phyloP scores from a whole-genome alignment of 2,888 invertebrate species.

The Lycaena phlaeas region DNA sequence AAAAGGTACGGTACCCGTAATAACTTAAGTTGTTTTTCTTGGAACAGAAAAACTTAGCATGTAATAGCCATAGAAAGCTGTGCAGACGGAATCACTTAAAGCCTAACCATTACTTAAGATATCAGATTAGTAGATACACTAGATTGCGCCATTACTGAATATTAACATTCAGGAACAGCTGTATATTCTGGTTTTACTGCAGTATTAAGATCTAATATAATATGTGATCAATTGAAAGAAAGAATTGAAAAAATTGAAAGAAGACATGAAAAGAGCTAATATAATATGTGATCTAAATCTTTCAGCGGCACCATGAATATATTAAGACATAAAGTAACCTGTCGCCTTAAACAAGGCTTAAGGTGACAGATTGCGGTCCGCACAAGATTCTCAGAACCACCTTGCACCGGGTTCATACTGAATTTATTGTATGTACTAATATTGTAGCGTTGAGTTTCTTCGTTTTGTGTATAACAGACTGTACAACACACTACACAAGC shows the following conservation, averaged over 20 bases:
- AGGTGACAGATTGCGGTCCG: constrained; percentile 17
- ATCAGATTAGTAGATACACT: too few relatives aligned
- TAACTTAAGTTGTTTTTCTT: too few relatives aligned
- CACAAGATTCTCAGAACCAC: constrained; percentile 4
- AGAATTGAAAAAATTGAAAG: too few relatives aligned
- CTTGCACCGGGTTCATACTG: neutral
- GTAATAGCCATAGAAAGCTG: too few relatives aligned
- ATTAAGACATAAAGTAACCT: constrained; percentile 22
- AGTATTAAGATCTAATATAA: constrained; percentile 4
- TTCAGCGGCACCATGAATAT: constrained; percentile 20
- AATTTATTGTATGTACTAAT: constrained; percentile 1
- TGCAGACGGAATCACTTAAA: too few relatives aligned
- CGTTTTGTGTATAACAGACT: too few relatives aligned
- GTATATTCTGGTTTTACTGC: neutral
- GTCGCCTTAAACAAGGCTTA: constrained; percentile 30
- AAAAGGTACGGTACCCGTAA: too few relatives aligned
- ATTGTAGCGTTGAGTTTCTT: neutral
- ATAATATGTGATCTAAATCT: constrained; percentile 9
- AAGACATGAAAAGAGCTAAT: constrained; percentile 4
- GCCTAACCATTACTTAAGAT: too few relatives aligned
- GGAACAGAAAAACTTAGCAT: too few relatives aligned
- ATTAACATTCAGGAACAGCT: neutral
- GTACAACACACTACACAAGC: too few relatives aligned
- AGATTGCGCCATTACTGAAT: too few relatives aligned
- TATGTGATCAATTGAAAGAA: too few relatives aligned